Percentiles rank a stretch among this genome's conserved stretches.
Evolutionary conservation across 1,140 invertebrate genomes (phyloP).

Genomic region (Trachymyrmex cornetzi): DNA sequence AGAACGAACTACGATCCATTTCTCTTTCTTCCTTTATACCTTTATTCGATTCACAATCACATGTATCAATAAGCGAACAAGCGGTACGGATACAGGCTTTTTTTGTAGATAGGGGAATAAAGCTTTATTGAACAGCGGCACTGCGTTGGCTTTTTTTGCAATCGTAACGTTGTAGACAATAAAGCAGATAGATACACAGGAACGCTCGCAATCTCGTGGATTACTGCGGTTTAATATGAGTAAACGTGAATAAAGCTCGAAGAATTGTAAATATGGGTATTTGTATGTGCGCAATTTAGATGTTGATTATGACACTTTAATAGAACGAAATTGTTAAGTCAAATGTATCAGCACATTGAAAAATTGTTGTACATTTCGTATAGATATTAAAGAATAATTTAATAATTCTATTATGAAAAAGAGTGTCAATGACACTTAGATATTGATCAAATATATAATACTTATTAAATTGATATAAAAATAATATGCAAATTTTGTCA

Average conservation of each 20-base stretch:
- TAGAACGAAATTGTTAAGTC: not conserved
- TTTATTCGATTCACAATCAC: conserved; percentile 26
- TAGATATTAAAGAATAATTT: not conserved
- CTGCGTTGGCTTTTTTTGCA: conserved; percentile 8
- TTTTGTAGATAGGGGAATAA: conserved; percentile 28
- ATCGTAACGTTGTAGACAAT: conserved; percentile 20
- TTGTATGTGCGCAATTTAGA: conserved; percentile 11
- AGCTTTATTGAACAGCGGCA: conserved; percentile 47
- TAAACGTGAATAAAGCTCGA: conserved; percentile 16
- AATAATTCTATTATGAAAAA: not conserved
- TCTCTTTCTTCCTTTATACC: not conserved
- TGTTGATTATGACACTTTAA: not conserved
- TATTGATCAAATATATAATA: not conserved
- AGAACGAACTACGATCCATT: conserved; percentile 34
- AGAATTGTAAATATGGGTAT: conserved; percentile 19
- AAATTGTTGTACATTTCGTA: conserved; percentile 18
- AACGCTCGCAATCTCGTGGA: conserved; percentile 24
- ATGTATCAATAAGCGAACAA: conserved; percentile 68
- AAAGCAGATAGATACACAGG: conserved; percentile 42
- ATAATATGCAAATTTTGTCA: not conserved
- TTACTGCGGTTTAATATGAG: conserved; percentile 15
- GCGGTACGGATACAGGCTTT: conserved; percentile 55
- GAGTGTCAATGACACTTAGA: not conserved
- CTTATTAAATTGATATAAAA: not conserved
- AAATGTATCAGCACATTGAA: not conserved